These are phyloP conservation scores for Ennomos quercinarius DNA, from an alignment of 2,888 invertebrate genomes.

Conservation along the genomic window DNA sequence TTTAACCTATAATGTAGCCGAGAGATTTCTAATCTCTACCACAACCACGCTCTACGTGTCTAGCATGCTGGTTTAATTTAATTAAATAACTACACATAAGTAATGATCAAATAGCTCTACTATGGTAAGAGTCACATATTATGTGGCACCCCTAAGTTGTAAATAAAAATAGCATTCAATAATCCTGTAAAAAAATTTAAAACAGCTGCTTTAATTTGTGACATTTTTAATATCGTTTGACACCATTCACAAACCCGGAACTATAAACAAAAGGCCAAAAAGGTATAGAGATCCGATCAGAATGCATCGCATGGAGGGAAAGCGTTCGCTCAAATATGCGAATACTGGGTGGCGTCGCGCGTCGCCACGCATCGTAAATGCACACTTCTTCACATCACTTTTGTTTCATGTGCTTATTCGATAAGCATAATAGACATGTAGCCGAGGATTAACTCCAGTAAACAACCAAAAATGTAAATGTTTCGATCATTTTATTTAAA, in stretches of 20 bases:
- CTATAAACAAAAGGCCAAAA: slow-evolving; percentile 13
- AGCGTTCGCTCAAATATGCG: slow-evolving; percentile 34
- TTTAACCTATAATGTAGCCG: no score
- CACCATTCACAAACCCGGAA: slow-evolving; percentile 15
- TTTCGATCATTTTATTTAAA: slow-evolving; percentile 18
- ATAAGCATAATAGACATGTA: not conserved
- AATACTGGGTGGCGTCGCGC: slow-evolving; percentile 9
- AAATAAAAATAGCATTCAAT: no score
- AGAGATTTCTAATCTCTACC: no score
- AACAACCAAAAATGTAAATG: slow-evolving; percentile 12
- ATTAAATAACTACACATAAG: no score
- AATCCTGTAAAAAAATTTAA: no score
- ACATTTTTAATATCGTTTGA: not conserved
- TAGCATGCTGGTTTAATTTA: no score
- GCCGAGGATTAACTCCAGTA: slow-evolving; percentile 3
- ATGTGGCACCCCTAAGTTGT: no score
- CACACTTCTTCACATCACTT: not conserved
- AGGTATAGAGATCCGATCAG: slow-evolving; percentile 38
- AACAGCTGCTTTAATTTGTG: no score
- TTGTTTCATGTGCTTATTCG: slow-evolving; percentile 3
- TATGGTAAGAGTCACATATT: no score
- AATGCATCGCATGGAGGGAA: slow-evolving; percentile 41
- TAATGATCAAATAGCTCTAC: no score
- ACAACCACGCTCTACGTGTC: no score
- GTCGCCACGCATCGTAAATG: slow-evolving; percentile 21